phyloP scores from a whole-genome alignment of 2,888 invertebrate genomes.

The Agonopterix subpropinquella region DNA sequence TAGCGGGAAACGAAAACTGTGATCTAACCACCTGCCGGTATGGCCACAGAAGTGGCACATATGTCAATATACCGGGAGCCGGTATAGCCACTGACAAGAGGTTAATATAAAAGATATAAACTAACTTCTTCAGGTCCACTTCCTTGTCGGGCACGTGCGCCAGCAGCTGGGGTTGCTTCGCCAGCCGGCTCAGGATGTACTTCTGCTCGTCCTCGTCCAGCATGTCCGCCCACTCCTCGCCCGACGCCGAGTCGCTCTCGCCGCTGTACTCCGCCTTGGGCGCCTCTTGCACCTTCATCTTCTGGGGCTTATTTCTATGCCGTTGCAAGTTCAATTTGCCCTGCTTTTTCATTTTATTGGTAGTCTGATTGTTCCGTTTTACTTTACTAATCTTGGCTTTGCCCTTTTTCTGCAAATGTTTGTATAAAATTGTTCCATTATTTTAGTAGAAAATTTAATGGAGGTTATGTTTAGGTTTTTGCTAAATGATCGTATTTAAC shows the following conservation, averaged over 20 bases:
- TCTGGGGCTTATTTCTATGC: constrained; percentile 51
- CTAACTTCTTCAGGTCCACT: constrained; percentile 29
- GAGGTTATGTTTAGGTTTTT: neutral
- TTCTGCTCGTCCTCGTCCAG: constrained; percentile 73
- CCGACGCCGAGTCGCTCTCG: constrained; percentile 62
- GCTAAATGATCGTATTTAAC: neutral
- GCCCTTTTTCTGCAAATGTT: constrained; percentile 62
- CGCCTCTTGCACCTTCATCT: constrained; percentile 43
- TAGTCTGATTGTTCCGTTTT: constrained; percentile 75
- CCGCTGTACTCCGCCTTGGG: constrained; percentile 51
- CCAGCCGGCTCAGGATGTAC: constrained; percentile 61
- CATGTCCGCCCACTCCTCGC: constrained; percentile 76
- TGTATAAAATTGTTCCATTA: neutral
- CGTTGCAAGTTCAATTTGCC: constrained; percentile 69
- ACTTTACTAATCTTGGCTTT: constrained; percentile 71
- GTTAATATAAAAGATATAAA: neutral
- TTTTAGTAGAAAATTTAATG: constrained; percentile 2
- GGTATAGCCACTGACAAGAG: too few relatives aligned
- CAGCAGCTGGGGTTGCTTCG: constrained; percentile 56
- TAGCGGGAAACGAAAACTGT: too few relatives aligned
- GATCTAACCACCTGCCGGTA: too few relatives aligned
- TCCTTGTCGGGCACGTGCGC: constrained; percentile 57
- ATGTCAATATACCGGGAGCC: too few relatives aligned
- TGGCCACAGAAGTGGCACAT: too few relatives aligned
- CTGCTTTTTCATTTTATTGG: constrained; percentile 73